These are phyloP conservation scores for Podabrus alpinus DNA, from an alignment of 2,888 invertebrate genomes.

Conservation along the genomic window DNA sequence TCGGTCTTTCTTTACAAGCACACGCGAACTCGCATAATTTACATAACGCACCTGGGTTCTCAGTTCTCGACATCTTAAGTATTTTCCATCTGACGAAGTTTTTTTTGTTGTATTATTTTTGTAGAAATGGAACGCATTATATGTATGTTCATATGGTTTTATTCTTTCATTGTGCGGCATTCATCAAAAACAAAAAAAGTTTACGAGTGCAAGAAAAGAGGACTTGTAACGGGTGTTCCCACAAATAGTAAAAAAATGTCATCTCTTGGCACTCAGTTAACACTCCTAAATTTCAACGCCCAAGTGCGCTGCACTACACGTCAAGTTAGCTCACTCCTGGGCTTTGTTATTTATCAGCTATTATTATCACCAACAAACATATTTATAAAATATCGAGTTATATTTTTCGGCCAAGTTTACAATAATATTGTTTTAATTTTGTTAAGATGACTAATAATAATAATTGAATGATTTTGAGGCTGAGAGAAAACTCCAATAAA, in stretches of 20 bases:
- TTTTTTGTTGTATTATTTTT: background rate
- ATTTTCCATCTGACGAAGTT: background rate
- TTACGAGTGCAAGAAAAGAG: background rate
- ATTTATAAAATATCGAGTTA: background rate
- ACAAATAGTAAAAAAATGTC: background rate
- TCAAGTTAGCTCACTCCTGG: background rate
- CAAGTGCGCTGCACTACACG: background rate
- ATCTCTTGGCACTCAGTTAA: background rate
- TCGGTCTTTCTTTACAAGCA: background rate
- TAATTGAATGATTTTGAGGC: too few species aligned
- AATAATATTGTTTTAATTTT: background rate
- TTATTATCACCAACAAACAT: background rate
- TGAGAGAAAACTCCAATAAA: too few species aligned
- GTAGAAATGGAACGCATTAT: background rate
- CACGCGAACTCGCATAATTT: background rate
- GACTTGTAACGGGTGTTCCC: background rate
- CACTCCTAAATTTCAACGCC: background rate
- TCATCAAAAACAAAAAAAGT: background rate
- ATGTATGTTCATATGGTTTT: background rate
- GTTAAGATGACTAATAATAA: background rate
- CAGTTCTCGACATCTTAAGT: background rate
- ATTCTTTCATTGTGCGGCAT: background rate
- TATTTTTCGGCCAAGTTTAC: background rate
- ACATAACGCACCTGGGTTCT: background rate
- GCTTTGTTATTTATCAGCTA: background rate